Conservation (phyloP, 2,113 vertebrate genomes). For the Atrichornis clamosus region DNA sequence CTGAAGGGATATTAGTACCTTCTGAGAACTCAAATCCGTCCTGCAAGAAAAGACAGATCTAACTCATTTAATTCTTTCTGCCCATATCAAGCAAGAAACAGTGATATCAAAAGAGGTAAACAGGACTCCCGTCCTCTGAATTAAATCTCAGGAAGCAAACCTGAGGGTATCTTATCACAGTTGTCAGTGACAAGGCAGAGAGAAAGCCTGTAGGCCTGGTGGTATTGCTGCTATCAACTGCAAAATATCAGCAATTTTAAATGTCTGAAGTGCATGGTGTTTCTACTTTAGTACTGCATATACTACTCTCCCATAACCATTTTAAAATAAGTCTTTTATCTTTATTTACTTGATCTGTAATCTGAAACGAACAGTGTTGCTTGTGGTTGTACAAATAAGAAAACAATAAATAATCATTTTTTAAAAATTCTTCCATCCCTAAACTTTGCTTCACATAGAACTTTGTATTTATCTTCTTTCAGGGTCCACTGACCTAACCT, state of each 20-base stretch:
- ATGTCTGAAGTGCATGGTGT: neutral
- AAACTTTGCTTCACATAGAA: neutral
- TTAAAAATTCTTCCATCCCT: neutral
- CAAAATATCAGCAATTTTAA: constrained; percentile 27
- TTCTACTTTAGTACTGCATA: neutral
- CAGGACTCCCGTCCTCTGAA: neutral
- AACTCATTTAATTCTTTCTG: neutral
- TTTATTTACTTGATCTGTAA: neutral
- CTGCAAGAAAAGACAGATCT: neutral
- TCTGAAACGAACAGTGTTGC: neutral
- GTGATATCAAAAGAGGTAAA: neutral
- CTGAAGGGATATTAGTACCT: neutral
- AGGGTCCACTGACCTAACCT: neutral
- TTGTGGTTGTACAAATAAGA: neutral
- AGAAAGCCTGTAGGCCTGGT: neutral
- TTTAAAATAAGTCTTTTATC: neutral
- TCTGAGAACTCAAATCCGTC: neutral
- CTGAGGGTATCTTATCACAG: neutral
- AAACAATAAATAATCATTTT: neutral
- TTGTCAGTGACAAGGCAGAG: neutral
- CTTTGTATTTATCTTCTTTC: neutral
- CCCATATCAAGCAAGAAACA: neutral
- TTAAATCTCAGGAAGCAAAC: neutral
- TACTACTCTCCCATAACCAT: neutral
- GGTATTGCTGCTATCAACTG: neutral